Base-by-base conservation (phyloP, 2,888 invertebrate genomes). In the Philopedon plagiatum region DNA sequence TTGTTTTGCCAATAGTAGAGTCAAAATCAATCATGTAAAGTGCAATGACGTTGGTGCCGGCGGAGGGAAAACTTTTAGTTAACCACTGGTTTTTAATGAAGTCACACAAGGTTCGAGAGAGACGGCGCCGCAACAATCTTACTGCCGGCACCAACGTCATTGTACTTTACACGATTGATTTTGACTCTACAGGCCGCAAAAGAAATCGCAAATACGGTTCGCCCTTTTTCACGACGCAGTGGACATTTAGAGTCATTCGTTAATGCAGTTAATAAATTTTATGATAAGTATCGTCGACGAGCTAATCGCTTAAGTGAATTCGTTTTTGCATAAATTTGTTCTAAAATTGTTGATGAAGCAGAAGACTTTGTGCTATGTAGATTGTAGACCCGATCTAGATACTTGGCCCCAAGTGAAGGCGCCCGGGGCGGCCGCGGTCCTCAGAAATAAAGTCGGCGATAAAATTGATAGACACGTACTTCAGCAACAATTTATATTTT, bases 331-430 rank as follows among this genome's bases (percentile, higher is more conserved):
- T 19, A 49, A 18, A 64, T 70, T 13, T 64, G 63, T 44, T 64
- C 70, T 9, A 70, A 70, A 64, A 34, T 70, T 44, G 32, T 70
- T 21, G 57, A 64, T 13, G 70, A 70, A 11, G 63, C 64, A n/a
- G 63, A 64, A n/a, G n/a, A n/a, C n/a, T n/a, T n/a, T 51, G 13
- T 71, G 7, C 8, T 65, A 15, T 71, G 65, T 37, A n/a, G n/a
- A n/a, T n/a, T n/a, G n/a, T n/a, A 15, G 64, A 34, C 60, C 71
- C 2, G 71, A 71, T 58, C 44, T 71, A 60, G 23, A 21, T 5
- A 70, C 70, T 18, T 70, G 70, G 49, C 57, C 58, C 9, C 49
- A 41, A 64, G 32, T 70, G 26, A 70, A 32, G 46, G 23, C 5
- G 11, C 41, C 54, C 11, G n/a, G n/a, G n/a, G n/a, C n/a, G n/a